phyloP scores from a whole-genome alignment of 2,888 invertebrate species.

The Zaprionus lineosus region DNA sequence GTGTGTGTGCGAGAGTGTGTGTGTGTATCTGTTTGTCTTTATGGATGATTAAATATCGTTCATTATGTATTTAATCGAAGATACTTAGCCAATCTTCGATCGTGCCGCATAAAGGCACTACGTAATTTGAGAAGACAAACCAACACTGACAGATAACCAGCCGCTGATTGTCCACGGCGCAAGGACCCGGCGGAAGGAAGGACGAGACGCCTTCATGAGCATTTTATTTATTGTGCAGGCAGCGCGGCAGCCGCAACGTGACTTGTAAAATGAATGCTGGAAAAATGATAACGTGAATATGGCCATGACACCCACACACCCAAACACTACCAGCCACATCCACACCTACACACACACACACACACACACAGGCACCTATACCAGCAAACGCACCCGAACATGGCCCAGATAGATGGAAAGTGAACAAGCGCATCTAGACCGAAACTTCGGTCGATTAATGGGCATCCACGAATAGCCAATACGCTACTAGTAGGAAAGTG shows the following conservation, averaged over 20 bases:
- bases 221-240: constrained; percentile 55
- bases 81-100: constrained; percentile 10
- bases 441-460: too few relatives aligned
- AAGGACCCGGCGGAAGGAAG: background rate
- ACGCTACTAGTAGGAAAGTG: constrained; percentile 4
- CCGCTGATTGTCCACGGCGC: background rate
- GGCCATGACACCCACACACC: constrained; percentile 34
- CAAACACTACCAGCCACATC: too few relatives aligned
- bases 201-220: constrained; percentile 7
- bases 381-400: too few relatives aligned
- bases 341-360: background rate
- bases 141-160: constrained; percentile 1
- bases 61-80: constrained; percentile 14
- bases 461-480: constrained; percentile 19
- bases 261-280: constrained; percentile 71
- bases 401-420: constrained; percentile 1
- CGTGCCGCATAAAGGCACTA: too few relatives aligned
- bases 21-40: too few relatives aligned
- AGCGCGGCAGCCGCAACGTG: constrained; percentile 55
- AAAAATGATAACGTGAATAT: constrained; percentile 69
- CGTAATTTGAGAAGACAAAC: constrained; percentile 3
- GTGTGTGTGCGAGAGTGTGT: too few relatives aligned
- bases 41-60: constrained; percentile 34
- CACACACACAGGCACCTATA: too few relatives aligned
- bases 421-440: background rate